A percentile compares a stretch with the other conserved stretches of the same genome.
These are phyloP conservation scores for Tigriopus japonicus DNA, from an alignment of 1,140 invertebrate species.

Conservation along the genomic window DNA sequence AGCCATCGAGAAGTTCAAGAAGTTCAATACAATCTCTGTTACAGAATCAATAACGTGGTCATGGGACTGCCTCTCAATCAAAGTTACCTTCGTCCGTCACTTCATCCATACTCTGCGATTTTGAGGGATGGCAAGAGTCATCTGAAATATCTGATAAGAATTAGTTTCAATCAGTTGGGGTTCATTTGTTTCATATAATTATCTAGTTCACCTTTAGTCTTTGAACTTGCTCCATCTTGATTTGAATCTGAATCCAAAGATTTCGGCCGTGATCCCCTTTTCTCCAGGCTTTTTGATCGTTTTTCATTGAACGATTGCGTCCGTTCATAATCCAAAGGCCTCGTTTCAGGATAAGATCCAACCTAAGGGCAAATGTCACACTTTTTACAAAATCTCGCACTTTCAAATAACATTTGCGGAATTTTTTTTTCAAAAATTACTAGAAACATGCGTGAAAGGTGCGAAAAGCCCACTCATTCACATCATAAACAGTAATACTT, in stretches of 20 bases:
- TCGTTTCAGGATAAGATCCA: background rate
- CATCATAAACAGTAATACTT: too few species aligned
- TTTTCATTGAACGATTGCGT: background rate
- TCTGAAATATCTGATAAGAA: background rate
- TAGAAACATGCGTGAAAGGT: too few species aligned
- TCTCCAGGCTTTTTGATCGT: slow-evolving; percentile 6
- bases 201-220: slow-evolving; percentile 16
- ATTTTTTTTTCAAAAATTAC: too few species aligned
- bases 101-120: slow-evolving; percentile 20
- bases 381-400: too few species aligned
- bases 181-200: slow-evolving; percentile 1
- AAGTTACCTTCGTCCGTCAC: slow-evolving; percentile 15
- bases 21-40: too few species aligned
- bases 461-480: too few species aligned
- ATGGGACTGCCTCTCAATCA: background rate
- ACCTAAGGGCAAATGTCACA: too few species aligned
- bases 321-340: background rate
- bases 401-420: too few species aligned
- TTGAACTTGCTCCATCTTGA: slow-evolving; percentile 9
- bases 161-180: background rate
- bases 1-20: too few species aligned
- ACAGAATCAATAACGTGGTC: too few species aligned
- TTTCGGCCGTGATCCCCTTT: slow-evolving; percentile 16
- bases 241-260: slow-evolving; percentile 19
- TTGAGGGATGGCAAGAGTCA: slow-evolving; percentile 8